Conservation (phyloP, 2,113 vertebrate species). For the Tenebrosternarchus preto region DNA sequence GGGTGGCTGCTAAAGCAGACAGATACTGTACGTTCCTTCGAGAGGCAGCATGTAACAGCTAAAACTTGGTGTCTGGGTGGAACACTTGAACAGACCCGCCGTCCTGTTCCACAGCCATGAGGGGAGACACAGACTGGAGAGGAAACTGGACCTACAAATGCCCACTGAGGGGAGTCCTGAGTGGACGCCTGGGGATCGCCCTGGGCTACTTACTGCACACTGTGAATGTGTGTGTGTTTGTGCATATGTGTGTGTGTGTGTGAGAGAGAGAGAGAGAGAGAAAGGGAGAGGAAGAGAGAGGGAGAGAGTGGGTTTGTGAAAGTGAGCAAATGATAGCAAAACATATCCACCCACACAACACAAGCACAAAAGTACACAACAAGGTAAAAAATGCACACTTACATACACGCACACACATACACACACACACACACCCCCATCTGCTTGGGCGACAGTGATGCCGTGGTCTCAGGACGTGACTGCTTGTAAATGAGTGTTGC, state of each 20-base stretch:
- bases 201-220: slow-evolving; percentile 32
- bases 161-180: slow-evolving; percentile 24
- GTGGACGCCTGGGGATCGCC: slow-evolving; percentile 32
- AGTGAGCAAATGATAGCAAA: slow-evolving; percentile 18
- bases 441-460: no score
- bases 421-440: not conserved
- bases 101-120: not conserved
- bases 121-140: no score
- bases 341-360: slow-evolving; percentile 36
- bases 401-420: not conserved
- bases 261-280: not conserved
- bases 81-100: not conserved
- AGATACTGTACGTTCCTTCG: no score
- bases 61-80: not conserved
- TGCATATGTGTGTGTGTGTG: slow-evolving; percentile 4
- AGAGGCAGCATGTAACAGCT: no score
- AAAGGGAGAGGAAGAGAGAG: no score
- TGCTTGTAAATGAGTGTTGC: no score
- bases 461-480: no score
- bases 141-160: no score
- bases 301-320: no score
- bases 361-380: slow-evolving; percentile 6
- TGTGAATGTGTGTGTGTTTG: not conserved
- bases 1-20: no score
- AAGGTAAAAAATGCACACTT: slow-evolving; percentile 31